phyloP scores from a whole-genome alignment of 2,888 invertebrate species.

The Emmelina monodactyla region DNA sequence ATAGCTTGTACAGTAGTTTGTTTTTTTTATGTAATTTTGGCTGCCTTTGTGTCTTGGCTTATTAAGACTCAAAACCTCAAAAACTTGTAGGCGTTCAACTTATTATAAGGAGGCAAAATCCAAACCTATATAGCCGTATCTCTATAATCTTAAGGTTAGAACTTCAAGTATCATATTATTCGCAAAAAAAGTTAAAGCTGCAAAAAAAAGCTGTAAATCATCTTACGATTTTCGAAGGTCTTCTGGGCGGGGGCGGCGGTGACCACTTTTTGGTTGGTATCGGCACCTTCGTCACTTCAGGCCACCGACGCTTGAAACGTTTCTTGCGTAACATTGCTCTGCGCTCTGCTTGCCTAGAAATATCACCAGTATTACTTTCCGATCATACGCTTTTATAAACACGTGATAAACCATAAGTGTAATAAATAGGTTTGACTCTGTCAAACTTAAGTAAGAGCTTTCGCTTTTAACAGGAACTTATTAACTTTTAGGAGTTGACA shows the following conservation, averaged over 20 bases:
- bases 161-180: background rate
- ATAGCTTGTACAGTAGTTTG: no score
- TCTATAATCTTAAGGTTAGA: no score
- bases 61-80: no score
- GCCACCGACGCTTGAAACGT: slow-evolving; percentile 43
- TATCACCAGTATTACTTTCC: background rate
- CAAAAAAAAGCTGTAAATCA: background rate
- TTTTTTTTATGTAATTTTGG: no score
- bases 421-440: no score
- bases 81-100: no score
- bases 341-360: slow-evolving; percentile 30
- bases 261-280: slow-evolving; percentile 35
- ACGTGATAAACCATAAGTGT: no score
- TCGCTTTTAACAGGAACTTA: background rate
- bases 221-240: slow-evolving; percentile 38
- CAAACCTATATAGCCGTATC: no score
- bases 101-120: no score
- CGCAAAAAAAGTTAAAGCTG: background rate
- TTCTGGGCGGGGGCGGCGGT: slow-evolving; percentile 39
- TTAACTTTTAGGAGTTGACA: background rate
- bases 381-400: no score
- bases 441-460: background rate
- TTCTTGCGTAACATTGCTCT: slow-evolving; percentile 29
- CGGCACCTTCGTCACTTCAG: slow-evolving; percentile 33
- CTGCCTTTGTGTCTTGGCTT: no score